These are phyloP conservation scores for Yponomeuta malinellus DNA, from an alignment of 2,888 invertebrate genomes.

Conservation along the genomic window DNA sequence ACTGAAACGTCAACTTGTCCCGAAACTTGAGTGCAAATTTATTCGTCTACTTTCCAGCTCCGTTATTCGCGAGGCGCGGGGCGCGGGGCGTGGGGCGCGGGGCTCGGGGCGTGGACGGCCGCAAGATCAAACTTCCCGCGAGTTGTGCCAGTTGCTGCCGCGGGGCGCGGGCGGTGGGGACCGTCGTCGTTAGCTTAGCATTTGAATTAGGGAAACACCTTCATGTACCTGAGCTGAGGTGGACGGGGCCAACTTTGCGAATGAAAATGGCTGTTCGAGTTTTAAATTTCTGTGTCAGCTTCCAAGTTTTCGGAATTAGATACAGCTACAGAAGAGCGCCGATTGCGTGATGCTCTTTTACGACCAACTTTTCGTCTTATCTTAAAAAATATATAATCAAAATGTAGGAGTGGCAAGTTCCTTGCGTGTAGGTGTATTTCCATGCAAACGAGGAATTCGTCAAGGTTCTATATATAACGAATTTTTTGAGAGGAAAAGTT, in stretches of 20 bases:
- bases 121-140: neutral
- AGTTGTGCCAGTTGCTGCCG: neutral
- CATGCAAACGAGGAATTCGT: too few species aligned
- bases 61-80: neutral
- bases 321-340: neutral
- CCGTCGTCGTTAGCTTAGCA: slow-evolving; percentile 13
- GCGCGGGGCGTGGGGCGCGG: neutral
- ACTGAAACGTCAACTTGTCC: slow-evolving; percentile 16
- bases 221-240: slow-evolving; percentile 10
- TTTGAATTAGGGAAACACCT: slow-evolving; percentile 14
- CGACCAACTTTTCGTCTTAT: too few species aligned
- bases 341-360: neutral
- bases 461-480: too few species aligned
- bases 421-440: too few species aligned
- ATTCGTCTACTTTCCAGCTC: slow-evolving; percentile 20
- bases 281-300: neutral
- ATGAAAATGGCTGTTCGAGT: neutral
- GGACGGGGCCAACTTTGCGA: neutral
- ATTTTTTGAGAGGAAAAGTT: too few species aligned
- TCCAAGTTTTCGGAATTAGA: neutral
- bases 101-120: neutral
- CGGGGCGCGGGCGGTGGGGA: neutral
- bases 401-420: too few species aligned
- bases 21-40: slow-evolving; percentile 20
- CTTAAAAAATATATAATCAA: too few species aligned